Percentiles rank a stretch among this genome's conserved stretches.
These are phyloP conservation scores for Cygnus atratus DNA, from an alignment of 2,113 vertebrate genomes.

Conservation along the genomic window DNA sequence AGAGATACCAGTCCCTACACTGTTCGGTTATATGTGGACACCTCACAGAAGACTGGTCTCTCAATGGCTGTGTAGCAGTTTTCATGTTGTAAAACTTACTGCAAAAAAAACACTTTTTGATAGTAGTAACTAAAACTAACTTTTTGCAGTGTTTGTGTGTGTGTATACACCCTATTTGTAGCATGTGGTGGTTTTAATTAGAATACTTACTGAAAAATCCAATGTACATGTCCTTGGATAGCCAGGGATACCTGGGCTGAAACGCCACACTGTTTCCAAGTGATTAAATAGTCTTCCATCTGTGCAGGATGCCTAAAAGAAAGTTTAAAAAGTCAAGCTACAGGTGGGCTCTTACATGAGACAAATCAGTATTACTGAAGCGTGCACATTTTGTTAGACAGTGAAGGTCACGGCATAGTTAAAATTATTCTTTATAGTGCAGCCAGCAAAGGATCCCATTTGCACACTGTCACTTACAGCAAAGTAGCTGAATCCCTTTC, in stretches of 20 bases:
- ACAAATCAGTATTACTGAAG: not conserved
- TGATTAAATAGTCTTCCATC: slow-evolving; percentile 94
- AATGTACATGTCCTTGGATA: slow-evolving; percentile 94
- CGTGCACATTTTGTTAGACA: not conserved
- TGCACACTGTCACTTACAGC: not conserved
- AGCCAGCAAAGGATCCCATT: not conserved
- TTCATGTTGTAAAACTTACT: not conserved
- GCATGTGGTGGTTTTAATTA: not conserved
- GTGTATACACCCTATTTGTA: not conserved
- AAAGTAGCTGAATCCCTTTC: not conserved
- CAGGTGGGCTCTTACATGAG: not conserved
- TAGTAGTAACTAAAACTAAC: not conserved
- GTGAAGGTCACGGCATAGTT: not conserved
- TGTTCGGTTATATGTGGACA: rapidly evolving
- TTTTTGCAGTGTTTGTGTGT: not conserved
- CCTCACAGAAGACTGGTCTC: not conserved
- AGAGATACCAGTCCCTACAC: not conserved
- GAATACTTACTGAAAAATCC: slow-evolving; percentile 90
- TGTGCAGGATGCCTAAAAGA: slow-evolving; percentile 88
- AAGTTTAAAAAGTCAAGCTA: slow-evolving; percentile 9
- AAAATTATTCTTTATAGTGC: not conserved
- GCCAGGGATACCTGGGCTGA: slow-evolving; percentile 92
- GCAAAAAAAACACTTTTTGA: not conserved
- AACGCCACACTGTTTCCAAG: slow-evolving; percentile 93
- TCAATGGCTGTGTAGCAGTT: not conserved